Percentiles rank a stretch among this genome's conserved stretches.
phyloP scores from a whole-genome alignment of 2,113 vertebrate species.

The Vimba vimba region DNA sequence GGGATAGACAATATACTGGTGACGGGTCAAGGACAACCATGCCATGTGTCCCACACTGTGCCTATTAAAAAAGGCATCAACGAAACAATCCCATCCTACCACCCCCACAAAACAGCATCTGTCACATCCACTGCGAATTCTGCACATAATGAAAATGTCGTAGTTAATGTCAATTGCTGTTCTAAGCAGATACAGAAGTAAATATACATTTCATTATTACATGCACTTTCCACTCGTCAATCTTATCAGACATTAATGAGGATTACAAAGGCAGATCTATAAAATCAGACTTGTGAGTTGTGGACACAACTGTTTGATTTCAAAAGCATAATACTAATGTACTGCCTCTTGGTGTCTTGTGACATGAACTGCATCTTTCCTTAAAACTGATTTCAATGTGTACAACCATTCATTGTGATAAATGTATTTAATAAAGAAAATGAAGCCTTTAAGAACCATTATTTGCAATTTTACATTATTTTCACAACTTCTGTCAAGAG shows the following conservation, averaged over 20 bases:
- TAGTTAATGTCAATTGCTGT: slow-evolving; percentile 42
- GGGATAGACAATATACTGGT: not conserved
- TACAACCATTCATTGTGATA: too few relatives aligned
- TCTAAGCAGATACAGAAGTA: not conserved
- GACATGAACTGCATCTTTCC: slow-evolving; percentile 17
- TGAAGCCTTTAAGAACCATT: too few relatives aligned
- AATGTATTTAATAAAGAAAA: too few relatives aligned
- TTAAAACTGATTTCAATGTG: too few relatives aligned
- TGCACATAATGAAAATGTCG: slow-evolving; percentile 29
- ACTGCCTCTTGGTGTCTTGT: not conserved
- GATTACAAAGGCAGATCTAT: not conserved
- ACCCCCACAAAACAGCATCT: slow-evolving; percentile 45
- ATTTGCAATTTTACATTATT: too few relatives aligned
- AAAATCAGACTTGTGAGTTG: not conserved
- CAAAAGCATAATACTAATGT: not conserved
- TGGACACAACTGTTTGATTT: not conserved
- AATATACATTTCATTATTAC: not conserved
- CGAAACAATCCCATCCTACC: slow-evolving; percentile 37
- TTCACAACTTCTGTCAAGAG: too few relatives aligned
- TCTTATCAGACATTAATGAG: not conserved
- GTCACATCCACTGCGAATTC: slow-evolving; percentile 57
- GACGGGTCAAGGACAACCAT: slow-evolving; percentile 22
- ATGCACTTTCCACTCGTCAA: not conserved
- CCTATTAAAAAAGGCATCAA: slow-evolving; percentile 23
- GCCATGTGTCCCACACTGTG: slow-evolving; percentile 57